Conservation (phyloP, 2,113 vertebrate species). For the Mohoua ochrocephala region DNA sequence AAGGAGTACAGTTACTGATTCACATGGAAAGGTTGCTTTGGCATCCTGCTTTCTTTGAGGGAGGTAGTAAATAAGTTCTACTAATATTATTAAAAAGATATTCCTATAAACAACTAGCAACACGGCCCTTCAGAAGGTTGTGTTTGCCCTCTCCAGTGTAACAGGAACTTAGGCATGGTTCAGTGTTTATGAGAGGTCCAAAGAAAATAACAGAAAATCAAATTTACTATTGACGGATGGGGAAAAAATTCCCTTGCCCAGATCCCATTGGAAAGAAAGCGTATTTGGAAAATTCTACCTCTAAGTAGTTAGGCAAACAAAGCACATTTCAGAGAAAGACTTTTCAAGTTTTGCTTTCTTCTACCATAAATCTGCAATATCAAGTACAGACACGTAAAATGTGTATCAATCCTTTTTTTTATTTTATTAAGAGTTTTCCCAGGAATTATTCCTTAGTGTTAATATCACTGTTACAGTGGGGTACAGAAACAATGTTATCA, state of each 20-base stretch:
- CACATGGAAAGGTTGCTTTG: background rate
- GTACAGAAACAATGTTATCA: background rate
- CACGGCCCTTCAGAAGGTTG: background rate
- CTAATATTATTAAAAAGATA: background rate
- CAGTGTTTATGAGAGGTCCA: background rate
- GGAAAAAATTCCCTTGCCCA: background rate
- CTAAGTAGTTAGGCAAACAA: background rate
- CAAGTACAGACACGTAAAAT: background rate
- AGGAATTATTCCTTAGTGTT: background rate
- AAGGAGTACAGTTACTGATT: slow-evolving; percentile 8
- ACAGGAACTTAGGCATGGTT: background rate
- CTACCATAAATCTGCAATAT: background rate
- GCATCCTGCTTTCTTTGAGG: background rate
- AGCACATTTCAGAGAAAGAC: background rate
- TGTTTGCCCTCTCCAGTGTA: background rate
- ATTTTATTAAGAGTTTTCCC: background rate
- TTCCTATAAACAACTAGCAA: slow-evolving; percentile 21
- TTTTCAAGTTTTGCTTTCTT: background rate
- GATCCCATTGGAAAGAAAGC: background rate
- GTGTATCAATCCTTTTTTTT: background rate
- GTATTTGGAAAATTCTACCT: background rate
- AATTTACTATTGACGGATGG: background rate
- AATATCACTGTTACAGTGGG: background rate
- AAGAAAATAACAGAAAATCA: slow-evolving; percentile 34
- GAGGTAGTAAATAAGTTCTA: background rate